Conservation (phyloP, 2,888 invertebrate genomes). For the Trichacis sp. region DNA sequence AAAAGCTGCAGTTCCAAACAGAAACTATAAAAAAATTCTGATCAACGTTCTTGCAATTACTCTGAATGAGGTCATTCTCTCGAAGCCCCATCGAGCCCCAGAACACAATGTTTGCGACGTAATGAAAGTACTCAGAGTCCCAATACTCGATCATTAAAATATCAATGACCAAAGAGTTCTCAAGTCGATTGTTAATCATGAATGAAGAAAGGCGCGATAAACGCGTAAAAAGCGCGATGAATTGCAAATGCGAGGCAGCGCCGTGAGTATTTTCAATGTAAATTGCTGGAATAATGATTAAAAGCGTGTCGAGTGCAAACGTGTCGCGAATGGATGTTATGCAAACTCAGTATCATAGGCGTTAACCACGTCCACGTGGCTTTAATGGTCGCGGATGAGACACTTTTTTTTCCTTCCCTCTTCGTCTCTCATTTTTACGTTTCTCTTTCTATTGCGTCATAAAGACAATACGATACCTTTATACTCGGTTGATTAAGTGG, state of each 20-base stretch:
- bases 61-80: too few relatives aligned
- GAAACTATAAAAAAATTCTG: too few relatives aligned
- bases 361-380: constrained; percentile 39
- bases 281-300: constrained; percentile 14
- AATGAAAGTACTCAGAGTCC: too few relatives aligned
- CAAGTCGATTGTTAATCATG: background rate
- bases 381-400: constrained; percentile 38
- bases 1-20: too few relatives aligned
- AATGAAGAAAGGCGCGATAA: background rate
- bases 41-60: too few relatives aligned
- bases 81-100: too few relatives aligned
- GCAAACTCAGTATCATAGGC: constrained; percentile 36
- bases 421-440: too few relatives aligned
- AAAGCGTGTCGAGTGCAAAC: constrained; percentile 20
- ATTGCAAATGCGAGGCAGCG: constrained; percentile 14
- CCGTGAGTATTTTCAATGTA: constrained; percentile 12
- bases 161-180: background rate
- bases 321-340: constrained; percentile 32
- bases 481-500: background rate
- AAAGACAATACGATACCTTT: background rate
- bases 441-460: constrained; percentile 11
- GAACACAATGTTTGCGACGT: too few relatives aligned
- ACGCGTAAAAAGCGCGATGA: background rate
- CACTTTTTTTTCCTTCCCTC: too few relatives aligned
- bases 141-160: too few relatives aligned